phyloP scores from a whole-genome alignment of 2,888 invertebrate genomes.

The Stenichneumon culpator region DNA sequence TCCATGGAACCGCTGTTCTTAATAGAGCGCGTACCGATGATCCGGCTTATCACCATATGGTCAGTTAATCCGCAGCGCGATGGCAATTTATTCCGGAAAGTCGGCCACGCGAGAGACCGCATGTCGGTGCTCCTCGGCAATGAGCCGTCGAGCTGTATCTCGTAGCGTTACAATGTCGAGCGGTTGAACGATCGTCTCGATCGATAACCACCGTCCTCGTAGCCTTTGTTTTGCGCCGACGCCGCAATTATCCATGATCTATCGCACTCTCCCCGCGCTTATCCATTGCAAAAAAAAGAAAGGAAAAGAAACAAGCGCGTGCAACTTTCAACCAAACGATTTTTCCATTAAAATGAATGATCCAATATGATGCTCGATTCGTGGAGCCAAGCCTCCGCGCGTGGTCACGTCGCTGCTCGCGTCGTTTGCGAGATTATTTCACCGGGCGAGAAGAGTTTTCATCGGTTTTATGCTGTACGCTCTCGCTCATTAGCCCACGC shows the following conservation, averaged over 20 bases:
- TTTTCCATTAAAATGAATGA: too few relatives aligned
- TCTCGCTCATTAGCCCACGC: constrained; percentile 80
- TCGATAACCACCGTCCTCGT: background rate
- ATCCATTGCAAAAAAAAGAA: background rate
- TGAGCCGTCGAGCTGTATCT: constrained; percentile 1
- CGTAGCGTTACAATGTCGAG: constrained; percentile 22
- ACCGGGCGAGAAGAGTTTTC: constrained; percentile 40
- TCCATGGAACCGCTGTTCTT: background rate
- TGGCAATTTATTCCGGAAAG: background rate
- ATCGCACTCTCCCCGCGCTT: background rate
- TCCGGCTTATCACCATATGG: background rate
- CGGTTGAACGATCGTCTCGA: constrained; percentile 16
- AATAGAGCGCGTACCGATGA: background rate
- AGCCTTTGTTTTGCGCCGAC: constrained; percentile 9
- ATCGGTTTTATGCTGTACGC: constrained; percentile 52
- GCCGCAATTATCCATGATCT: constrained; percentile 33
- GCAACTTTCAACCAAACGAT: too few relatives aligned
- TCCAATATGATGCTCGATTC: too few relatives aligned
- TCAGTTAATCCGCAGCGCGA: background rate
- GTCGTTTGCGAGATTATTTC: constrained; percentile 39
- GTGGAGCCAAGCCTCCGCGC: too few relatives aligned
- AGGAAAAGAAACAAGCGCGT: background rate
- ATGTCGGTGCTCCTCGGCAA: background rate
- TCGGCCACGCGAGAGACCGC: background rate
- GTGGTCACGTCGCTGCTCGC: background rate